Base-by-base conservation (phyloP, 2,888 invertebrate species). In the Sepiola atlantica region DNA sequence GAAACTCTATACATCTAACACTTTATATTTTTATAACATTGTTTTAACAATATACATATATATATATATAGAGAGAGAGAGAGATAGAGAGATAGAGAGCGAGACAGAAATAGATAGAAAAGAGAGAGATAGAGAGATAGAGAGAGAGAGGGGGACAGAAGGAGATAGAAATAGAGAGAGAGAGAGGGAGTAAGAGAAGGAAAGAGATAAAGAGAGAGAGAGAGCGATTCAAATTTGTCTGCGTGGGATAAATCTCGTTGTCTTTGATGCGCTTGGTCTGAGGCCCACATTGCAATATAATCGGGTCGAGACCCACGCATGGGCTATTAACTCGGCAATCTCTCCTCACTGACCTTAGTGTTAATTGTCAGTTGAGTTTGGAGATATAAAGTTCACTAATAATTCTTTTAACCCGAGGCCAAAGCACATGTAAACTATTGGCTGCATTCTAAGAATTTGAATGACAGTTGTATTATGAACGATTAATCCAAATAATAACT, bases 401-500 rank as follows among this genome's bases (percentile, higher is more conserved):
- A 77, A 77, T 77, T 77, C 77, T n/a, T 77, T n/a, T n/a, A 77
- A n/a, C 77, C 77, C 28, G 10, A n/a, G 28, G 28, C 28, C n/a
- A n/a, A 12, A 77, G n/a, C 77, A 77, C 77, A 77, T n/a, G 77
- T 14, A 77, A n/a, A 77, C 77, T 12, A 77, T 28, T n/a, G 77
- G 77, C 28, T n/a, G 77, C 77, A n/a, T n/a, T 77, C n/a, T 77
- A 77, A 28, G 14, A n/a, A 77, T 77, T 77, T 77, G 77, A 77
- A 77, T 77, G n/a, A n/a, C 28, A 77, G 77, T 28, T 28, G 77
- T 28, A 77, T n/a, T 77, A 77, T 77, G 77, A 77, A 77, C 77
- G n/a, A 77, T 77, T 77, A 77, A 77, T 77, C 77, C 77, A 77
- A 77, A 77, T 77, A 77, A 77, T 77, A n/a, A 77, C 77, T 12